These are phyloP conservation scores for Esperia sulphurella DNA, from an alignment of 2,888 invertebrate species.

Conservation along the genomic window DNA sequence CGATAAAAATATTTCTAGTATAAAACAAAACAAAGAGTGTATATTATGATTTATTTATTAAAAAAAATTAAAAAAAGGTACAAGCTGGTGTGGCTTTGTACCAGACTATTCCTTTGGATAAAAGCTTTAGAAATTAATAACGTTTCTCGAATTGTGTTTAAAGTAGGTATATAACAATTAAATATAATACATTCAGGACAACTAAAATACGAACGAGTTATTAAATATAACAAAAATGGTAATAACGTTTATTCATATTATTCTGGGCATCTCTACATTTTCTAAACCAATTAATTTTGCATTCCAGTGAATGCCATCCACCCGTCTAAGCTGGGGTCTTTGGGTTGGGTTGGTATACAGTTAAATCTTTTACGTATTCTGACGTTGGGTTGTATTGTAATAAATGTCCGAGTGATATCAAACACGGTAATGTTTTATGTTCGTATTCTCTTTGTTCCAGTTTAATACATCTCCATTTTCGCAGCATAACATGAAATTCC, in stretches of 20 bases:
- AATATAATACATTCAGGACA: too few species aligned
- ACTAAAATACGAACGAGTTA: too few species aligned
- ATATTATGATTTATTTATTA: too few species aligned
- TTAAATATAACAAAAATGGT: background rate
- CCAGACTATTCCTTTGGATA: too few species aligned
- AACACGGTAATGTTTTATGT: too few species aligned
- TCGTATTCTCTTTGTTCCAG: background rate
- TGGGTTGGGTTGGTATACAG: background rate
- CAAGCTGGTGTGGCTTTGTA: too few species aligned
- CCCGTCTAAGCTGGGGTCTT: background rate
- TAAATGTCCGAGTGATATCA: background rate
- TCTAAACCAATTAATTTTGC: conserved; percentile 3
- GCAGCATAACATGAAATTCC: conserved; percentile 19
- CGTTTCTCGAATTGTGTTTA: too few species aligned
- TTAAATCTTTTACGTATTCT: background rate
- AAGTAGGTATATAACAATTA: too few species aligned
- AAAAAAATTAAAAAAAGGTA: too few species aligned
- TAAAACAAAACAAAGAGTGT: too few species aligned
- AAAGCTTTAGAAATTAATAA: too few species aligned
- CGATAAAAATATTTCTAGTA: too few species aligned
- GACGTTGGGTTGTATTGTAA: background rate
- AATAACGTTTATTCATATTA: background rate
- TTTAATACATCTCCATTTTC: background rate
- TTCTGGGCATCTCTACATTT: background rate
- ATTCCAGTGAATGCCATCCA: background rate